Evolutionary conservation across 2,888 invertebrate genomes (phyloP), one percentile per base, ranked within the genome.

Genomic region (Meta bourneti): DNA sequence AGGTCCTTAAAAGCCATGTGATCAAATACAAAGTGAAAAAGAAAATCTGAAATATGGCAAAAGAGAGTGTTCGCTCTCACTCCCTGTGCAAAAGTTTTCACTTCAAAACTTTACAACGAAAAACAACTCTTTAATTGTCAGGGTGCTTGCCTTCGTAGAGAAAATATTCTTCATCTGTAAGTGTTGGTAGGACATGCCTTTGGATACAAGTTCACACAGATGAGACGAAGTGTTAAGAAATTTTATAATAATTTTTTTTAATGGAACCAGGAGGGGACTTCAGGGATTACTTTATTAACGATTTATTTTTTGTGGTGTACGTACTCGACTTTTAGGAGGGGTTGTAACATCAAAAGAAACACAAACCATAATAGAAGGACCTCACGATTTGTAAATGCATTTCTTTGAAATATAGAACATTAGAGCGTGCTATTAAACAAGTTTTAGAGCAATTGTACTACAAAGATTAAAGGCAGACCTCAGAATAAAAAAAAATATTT

Each of bases 11-110:
- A 61, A 61, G 61, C 75, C 54, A 75, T 19, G 84, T 84, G 84
- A 84, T 84, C 13, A 75, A 70, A 86, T 86, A 86, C 77, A 77
- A 69, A 34, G 77, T 77, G 77, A 77, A 69, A 81, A 75, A 20
- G 61, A 70, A 61, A 16, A 71, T 74, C 69, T 85, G 70, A 81
- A 91, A 78, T 91, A 91, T 91, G 91, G 91, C 87, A 87, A 86
- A 91, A 80, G 71, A 78, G 70, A 84, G 75, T 84, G 84, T 82
- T 83, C 87, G 11, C 54, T 16, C 16, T 72, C 9, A 20, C 72
- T 34, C 20, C 5, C 70, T 84, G 51, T 75, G 16, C 74, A 61
- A 84, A 34, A 48, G n/a, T 75, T 54, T 74, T 61, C 61, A n/a
- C 54, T 74, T 19, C 48, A 34, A 34, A 48, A 54, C 52, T 13